Evolutionary conservation across 2,888 invertebrate species (phyloP), one percentile per base, ranked within the genome.

Genomic region (Apomyelois bistriatella): DNA sequence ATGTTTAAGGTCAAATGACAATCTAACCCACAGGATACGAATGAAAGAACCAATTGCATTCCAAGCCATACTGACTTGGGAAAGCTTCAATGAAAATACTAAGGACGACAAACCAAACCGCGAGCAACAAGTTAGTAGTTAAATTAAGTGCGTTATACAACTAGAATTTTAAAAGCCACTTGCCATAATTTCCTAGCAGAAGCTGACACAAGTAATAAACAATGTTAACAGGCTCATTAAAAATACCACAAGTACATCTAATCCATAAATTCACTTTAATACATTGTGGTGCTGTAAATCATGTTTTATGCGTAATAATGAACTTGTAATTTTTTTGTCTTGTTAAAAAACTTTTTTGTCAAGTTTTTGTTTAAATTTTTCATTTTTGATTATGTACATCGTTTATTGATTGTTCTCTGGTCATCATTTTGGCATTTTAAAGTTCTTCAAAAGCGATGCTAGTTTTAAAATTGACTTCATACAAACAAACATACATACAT

Each of bases 201-300:
- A 43, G 43, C 42, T 43, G 22, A 15, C 13, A 43, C 35, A 35
- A 36, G 37, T n/a, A 9, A 43, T 52, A 52, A 52, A 52, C 43
- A 43, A 52, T 43, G 22, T 52, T 52, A 52, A 52, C 36, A 6
- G 52, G 22, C 52, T 52, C 37, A 52, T 52, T 52, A 52, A 50
- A 50, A 50, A 50, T 40, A 15, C 49, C 30, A 13, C 40, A 50
- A 43, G 42, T 43, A 52, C 52, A 43, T 43, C 52, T 52, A 52
- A 37, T 41, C 41, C 32, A 51, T 52, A 52, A 52, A 52, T 50
- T 50, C 6, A 12, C 22, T 37, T 36, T 52, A 36, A 52, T 52
- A 43, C 36, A 42, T 43, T 43, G 52, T 42, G 51, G 17, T 13
- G 52, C 22, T 7, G 15, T 52, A 52, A 52, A 52, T 52, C 42